These are phyloP conservation scores for Agrotis ipsilon DNA, from an alignment of 2,888 invertebrate genomes.

Conservation along the genomic window DNA sequence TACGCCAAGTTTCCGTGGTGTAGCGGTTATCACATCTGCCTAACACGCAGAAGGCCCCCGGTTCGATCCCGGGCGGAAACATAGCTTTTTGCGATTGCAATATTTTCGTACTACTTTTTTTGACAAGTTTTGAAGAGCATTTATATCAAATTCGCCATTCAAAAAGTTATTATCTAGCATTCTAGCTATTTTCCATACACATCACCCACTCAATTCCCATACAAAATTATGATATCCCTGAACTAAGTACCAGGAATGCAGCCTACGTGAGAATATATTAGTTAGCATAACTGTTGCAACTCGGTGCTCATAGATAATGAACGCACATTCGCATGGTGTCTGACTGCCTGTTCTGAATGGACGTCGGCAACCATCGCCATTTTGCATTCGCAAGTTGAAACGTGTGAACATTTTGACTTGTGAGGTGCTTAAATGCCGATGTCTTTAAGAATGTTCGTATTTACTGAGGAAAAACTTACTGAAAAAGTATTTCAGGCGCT, in stretches of 20 bases:
- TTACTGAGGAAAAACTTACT: not conserved
- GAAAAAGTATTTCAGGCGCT: not conserved
- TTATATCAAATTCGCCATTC: not conserved
- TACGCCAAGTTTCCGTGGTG: constrained; percentile 90
- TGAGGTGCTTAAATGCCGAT: constrained; percentile 21
- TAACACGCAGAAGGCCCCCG: constrained; percentile 98
- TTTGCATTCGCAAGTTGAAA: constrained; percentile 52
- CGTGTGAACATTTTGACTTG: constrained; percentile 50
- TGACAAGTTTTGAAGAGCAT: no score
- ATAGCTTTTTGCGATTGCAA: constrained; percentile 75
- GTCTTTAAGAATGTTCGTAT: not conserved
- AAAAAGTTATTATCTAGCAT: not conserved
- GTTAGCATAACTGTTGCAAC: constrained; percentile 42
- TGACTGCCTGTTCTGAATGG: constrained; percentile 49
- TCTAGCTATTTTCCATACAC: not conserved
- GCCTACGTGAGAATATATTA: constrained; percentile 23
- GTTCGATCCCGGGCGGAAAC: constrained; percentile 97
- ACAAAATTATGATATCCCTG: constrained; percentile 3
- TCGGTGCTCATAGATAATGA: constrained; percentile 35
- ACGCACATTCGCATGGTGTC: constrained; percentile 44
- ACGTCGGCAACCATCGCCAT: constrained; percentile 13
- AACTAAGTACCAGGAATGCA: constrained; percentile 22
- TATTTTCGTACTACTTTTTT: not conserved
- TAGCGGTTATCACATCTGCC: constrained; percentile 98
- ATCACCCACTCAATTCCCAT: not conserved